Conservation (phyloP, 2,888 invertebrate species). For the Perdita meconis region DNA sequence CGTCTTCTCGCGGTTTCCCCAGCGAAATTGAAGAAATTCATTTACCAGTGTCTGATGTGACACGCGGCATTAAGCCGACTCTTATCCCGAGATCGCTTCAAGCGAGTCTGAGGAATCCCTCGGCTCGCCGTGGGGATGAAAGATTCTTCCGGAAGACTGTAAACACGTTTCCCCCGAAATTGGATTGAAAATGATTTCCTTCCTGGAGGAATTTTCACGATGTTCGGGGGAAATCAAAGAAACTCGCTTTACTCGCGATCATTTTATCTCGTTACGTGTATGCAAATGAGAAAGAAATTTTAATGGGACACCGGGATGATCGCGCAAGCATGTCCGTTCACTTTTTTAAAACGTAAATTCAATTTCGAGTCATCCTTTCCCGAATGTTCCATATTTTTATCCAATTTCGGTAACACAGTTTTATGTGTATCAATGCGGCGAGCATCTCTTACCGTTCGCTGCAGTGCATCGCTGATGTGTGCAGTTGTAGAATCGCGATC, state of each 20-base stretch:
- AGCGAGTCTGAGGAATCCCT: not conserved
- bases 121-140: no score
- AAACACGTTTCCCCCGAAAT: not conserved
- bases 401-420: no score
- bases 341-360: no score
- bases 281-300: no score
- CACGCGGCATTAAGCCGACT: not conserved
- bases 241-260: not conserved
- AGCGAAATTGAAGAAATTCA: conserved; percentile 1
- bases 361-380: no score
- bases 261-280: not conserved
- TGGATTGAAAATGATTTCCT: not conserved
- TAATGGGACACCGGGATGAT: no score
- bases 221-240: not conserved
- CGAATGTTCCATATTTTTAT: no score
- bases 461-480: no score
- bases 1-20: not conserved
- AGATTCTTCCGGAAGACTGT: not conserved
- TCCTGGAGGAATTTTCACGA: not conserved
- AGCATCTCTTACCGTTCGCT: no score
- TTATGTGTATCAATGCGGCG: no score
- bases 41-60: not conserved
- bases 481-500: no score
- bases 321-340: no score
- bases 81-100: not conserved